Conservation (phyloP, 2,113 vertebrate genomes). For the Bungarus multicinctus region DNA sequence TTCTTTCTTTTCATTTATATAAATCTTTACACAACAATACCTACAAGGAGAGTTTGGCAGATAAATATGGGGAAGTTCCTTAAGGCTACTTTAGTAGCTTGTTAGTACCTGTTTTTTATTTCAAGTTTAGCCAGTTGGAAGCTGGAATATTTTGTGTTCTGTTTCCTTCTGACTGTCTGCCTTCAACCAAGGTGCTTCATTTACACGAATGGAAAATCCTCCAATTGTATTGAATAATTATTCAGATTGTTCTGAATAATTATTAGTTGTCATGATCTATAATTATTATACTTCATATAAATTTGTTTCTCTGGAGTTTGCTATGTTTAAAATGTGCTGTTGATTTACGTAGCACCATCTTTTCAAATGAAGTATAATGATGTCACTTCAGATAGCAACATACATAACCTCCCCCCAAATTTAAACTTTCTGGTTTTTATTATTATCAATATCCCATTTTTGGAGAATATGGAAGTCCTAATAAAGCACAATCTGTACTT, state of each 20-base stretch:
- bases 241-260: neutral
- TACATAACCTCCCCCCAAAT: neutral
- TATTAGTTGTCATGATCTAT: neutral
- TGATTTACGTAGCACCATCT: neutral
- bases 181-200: slow-evolving; percentile 36
- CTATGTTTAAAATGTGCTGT: neutral
- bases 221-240: neutral
- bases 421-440: neutral
- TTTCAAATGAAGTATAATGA: neutral
- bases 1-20: slow-evolving; percentile 14
- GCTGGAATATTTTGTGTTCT: slow-evolving; percentile 46
- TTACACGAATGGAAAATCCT: slow-evolving; percentile 9
- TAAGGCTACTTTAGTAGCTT: slow-evolving; percentile 53
- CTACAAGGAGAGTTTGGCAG: slow-evolving; percentile 62
- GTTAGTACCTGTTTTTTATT: slow-evolving; percentile 70
- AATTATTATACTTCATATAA: neutral
- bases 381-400: neutral
- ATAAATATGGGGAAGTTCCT: slow-evolving; percentile 60
- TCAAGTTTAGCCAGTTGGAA: slow-evolving; percentile 66
- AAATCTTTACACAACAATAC: slow-evolving; percentile 55
- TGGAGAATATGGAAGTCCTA: neutral
- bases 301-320: neutral
- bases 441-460: neutral
- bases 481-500: neutral
- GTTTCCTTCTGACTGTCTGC: slow-evolving; percentile 66